Evolutionary conservation across 2,888 invertebrate genomes (phyloP).

Genomic region (Apomyelois bistriatella): DNA sequence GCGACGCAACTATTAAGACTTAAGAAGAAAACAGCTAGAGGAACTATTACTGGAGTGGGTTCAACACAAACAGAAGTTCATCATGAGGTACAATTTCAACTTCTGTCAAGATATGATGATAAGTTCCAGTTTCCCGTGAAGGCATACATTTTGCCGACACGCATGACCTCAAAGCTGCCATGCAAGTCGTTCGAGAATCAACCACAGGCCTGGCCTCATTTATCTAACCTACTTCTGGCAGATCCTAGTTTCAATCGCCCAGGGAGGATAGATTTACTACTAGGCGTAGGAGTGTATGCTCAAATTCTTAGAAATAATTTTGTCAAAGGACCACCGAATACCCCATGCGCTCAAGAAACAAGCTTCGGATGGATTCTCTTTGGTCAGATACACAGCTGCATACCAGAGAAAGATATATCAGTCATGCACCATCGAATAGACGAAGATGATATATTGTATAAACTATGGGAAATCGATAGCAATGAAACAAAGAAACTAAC

Average conservation of each 20-base stretch:
- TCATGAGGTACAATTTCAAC: constrained; percentile 10
- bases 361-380: constrained; percentile 25
- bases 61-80: constrained; percentile 10
- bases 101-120: constrained; percentile 9
- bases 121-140: not conserved
- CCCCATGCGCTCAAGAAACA: constrained; percentile 25
- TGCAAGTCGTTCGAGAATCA: not conserved
- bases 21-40: constrained; percentile 11
- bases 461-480: constrained; percentile 9
- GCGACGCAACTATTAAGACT: constrained; percentile 21
- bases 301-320: constrained; percentile 19
- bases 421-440: constrained; percentile 16
- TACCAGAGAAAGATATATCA: constrained; percentile 1
- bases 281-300: constrained; percentile 23
- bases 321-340: constrained; percentile 23
- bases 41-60: constrained; percentile 13
- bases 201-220: constrained; percentile 8
- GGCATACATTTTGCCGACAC: constrained; percentile 4
- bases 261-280: constrained; percentile 16
- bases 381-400: constrained; percentile 16
- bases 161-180: constrained; percentile 6
- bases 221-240: constrained; percentile 2
- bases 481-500: constrained; percentile 1
- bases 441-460: constrained; percentile 5
- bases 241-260: constrained; percentile 4